phyloP scores from a whole-genome alignment of 2,113 vertebrate species.

The Calyptommatus sinebrachiatus region DNA sequence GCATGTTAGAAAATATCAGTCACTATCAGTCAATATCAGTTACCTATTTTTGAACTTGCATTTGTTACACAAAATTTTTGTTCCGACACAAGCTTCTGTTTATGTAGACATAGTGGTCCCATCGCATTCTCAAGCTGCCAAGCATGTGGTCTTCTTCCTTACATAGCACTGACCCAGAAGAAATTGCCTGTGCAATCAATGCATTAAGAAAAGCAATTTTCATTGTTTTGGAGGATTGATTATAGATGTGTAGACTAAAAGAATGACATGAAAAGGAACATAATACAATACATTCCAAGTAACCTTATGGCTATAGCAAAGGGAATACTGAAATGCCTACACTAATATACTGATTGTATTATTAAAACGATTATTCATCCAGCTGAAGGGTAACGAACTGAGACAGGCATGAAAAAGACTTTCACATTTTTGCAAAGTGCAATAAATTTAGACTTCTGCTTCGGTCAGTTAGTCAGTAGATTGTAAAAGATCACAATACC shows the following conservation, averaged over 20 bases:
- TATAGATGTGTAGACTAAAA: conserved; percentile 10
- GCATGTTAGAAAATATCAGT: too few species aligned
- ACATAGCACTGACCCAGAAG: neutral
- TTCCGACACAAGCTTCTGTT: neutral
- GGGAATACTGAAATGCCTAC: conserved; percentile 10
- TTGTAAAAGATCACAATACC: conserved; percentile 16
- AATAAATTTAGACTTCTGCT: conserved; percentile 15
- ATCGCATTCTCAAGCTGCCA: neutral
- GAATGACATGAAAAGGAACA: conserved; percentile 26
- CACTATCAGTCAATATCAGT: too few species aligned
- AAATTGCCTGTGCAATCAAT: neutral
- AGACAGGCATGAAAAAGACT: conserved; percentile 19
- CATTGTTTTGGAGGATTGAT: neutral
- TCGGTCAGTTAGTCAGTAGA: conserved; percentile 15
- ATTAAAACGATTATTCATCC: conserved; percentile 34
- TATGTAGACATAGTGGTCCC: neutral
- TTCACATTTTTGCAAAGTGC: conserved; percentile 20
- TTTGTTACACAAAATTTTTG: neutral
- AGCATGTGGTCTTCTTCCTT: neutral
- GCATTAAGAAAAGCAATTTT: neutral
- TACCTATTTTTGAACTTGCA: too few species aligned
- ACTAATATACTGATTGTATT: conserved; percentile 29
- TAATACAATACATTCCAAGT: conserved; percentile 16
- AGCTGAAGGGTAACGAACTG: conserved; percentile 12
- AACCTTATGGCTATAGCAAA: conserved; percentile 23